These are phyloP conservation scores for Hipposideros larvatus DNA, from an alignment of 2,797 vertebrate species.

Conservation along the genomic window DNA sequence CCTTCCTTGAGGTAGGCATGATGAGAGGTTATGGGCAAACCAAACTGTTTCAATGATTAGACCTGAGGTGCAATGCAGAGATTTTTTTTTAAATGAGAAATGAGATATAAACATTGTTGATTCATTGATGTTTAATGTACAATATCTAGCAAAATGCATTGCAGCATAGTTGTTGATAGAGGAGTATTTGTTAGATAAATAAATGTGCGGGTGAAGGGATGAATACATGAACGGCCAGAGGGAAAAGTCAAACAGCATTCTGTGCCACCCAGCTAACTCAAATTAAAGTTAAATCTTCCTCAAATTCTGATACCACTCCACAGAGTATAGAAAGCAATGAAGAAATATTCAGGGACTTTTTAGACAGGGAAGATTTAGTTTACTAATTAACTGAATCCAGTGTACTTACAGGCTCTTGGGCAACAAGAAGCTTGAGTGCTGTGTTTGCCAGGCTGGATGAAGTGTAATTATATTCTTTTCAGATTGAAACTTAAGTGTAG, in stretches of 20 bases:
- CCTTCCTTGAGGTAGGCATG: neutral
- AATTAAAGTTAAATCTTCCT: constrained; percentile 60
- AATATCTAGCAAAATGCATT: neutral
- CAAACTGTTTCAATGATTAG: neutral
- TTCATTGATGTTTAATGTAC: neutral
- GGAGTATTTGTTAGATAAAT: neutral
- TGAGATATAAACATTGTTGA: neutral
- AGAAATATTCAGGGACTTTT: constrained; percentile 51
- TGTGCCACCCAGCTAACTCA: neutral
- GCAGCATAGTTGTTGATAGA: neutral
- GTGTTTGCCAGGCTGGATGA: neutral
- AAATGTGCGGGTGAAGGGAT: neutral
- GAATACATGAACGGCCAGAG: neutral
- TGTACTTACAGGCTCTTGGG: neutral
- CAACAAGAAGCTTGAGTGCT: neutral
- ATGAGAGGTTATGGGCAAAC: neutral
- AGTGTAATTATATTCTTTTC: neutral
- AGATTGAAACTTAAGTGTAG: neutral
- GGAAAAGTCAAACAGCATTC: neutral
- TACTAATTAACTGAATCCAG: constrained; percentile 63
- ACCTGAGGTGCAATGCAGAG: neutral
- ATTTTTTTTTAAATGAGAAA: neutral
- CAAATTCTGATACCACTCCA: neutral
- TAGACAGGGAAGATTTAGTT: constrained; percentile 63
- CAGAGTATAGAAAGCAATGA: neutral